Base-by-base conservation (phyloP, 2,888 invertebrate species). In the Chalcosyrphus nemorum region DNA sequence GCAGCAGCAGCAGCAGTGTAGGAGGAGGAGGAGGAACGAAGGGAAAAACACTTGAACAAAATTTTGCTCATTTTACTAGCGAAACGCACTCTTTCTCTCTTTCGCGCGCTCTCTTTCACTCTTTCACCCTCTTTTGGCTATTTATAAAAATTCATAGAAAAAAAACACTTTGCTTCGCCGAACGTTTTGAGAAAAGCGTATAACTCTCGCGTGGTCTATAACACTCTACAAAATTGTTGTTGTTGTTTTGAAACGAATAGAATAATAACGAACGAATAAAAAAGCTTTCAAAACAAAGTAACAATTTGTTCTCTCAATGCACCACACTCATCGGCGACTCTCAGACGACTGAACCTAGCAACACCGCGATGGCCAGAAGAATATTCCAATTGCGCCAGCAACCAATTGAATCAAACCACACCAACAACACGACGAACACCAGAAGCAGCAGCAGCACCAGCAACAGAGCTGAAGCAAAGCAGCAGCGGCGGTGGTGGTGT, bases 321-420 rank as follows among this genome's bases (percentile, higher is more conserved):
- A 80, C 84, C 74, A 80, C 70, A 63, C 80, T 80, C 84, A 70
- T 75, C 57, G 75, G 78, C 78, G 74, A 84, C 74, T 80, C 74
- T 84, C 74, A 74, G 68, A 80, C 84, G 84, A 84, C 84, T 84
- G 74, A 84, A 84, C 74, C 50, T 71, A 80, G 80, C 84, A 84
- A 80, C 75, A 84, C 84, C 82, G 65, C 84, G 80, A 84, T 75
- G 84, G 78, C 54, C 84, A 80, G 80, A 84, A 80, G 74, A 84
- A 84, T 65, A 75, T 80, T 80, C 84, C 80, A 80, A 78, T 74
- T 84, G 80, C 75, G 78, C 84, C 78, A 84, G 66, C 82, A 70
- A 63, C 77, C 61, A 77, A 77, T 61, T 77, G 77, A 77, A 70
- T 56, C 54, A 71, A 45, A 45, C 71, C 52, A 74, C 66, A 72